phyloP scores from a whole-genome alignment of 2,888 invertebrate genomes.

The Encarsia formosa region DNA sequence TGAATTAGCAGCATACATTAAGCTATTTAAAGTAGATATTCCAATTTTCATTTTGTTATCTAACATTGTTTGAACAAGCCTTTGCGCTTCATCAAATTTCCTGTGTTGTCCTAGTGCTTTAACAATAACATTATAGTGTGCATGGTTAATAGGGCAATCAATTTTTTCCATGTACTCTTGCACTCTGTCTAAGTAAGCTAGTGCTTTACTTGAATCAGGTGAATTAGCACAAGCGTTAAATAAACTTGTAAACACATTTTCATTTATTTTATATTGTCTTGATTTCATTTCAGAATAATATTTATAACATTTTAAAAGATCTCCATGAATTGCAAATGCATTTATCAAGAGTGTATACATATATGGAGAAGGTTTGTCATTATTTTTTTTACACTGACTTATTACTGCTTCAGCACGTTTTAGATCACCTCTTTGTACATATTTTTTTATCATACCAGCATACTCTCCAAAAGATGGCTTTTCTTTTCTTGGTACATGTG shows the following conservation, averaged over 20 bases:
- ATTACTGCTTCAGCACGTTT: slow-evolving; percentile 76
- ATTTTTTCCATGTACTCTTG: slow-evolving; percentile 54
- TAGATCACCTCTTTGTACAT: slow-evolving; percentile 61
- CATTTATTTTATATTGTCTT: slow-evolving; percentile 63
- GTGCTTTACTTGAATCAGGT: slow-evolving; percentile 63
- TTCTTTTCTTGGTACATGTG: slow-evolving; percentile 27
- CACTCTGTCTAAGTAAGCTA: slow-evolving; percentile 42
- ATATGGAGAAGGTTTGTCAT: slow-evolving; percentile 72
- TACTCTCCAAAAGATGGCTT: slow-evolving; percentile 64
- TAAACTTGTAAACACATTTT: slow-evolving; percentile 76
- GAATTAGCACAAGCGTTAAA: slow-evolving; percentile 87
- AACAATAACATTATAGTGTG: slow-evolving; percentile 84
- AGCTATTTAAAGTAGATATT: slow-evolving; percentile 70
- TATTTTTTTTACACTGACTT: slow-evolving; percentile 75
- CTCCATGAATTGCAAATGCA: slow-evolving; percentile 78
- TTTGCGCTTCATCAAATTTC: slow-evolving; percentile 72
- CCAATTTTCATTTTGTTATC: slow-evolving; percentile 60
- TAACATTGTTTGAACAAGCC: slow-evolving; percentile 80
- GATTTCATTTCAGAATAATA: slow-evolving; percentile 81
- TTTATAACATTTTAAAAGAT: slow-evolving; percentile 79
- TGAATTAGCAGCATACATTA: slow-evolving; percentile 79
- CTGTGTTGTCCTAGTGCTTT: slow-evolving; percentile 86
- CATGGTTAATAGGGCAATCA: slow-evolving; percentile 65
- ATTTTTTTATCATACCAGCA: slow-evolving; percentile 66
- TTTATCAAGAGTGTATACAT: slow-evolving; percentile 80